phyloP scores from a whole-genome alignment of 2,888 invertebrate species.

The Neoaliturus tenellus region DNA sequence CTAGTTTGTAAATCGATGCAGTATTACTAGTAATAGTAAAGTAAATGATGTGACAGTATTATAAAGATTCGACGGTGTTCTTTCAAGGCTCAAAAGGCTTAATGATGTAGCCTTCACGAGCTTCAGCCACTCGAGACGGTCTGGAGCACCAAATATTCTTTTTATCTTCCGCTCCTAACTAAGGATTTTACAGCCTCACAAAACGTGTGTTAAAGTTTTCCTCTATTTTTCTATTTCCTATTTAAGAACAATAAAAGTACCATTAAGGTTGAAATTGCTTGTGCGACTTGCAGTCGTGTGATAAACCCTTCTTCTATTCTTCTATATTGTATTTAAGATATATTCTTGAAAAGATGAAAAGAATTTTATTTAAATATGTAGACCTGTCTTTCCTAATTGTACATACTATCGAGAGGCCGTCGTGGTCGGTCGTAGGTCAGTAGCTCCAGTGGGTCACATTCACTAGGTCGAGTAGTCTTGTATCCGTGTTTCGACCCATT shows the following conservation, averaged over 20 bases:
- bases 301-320: constrained; percentile 41
- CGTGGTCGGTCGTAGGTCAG: not conserved
- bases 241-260: constrained; percentile 40
- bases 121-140: not conserved
- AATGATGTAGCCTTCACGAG: not conserved
- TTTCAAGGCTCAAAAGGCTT: not conserved
- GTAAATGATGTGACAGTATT: not conserved
- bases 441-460: not conserved
- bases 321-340: constrained; percentile 49
- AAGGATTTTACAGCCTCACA: not conserved
- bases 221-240: constrained; percentile 47
- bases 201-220: constrained; percentile 34
- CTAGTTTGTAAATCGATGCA: not conserved
- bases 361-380: constrained; percentile 43
- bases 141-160: not conserved
- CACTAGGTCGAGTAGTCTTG: constrained; percentile 33
- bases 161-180: not conserved
- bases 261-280: constrained; percentile 7
- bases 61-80: not conserved
- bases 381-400: constrained; percentile 46
- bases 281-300: constrained; percentile 1
- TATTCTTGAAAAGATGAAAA: constrained; percentile 50
- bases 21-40: constrained; percentile 18
- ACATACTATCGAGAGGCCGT: not conserved
- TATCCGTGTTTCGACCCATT: constrained; percentile 41